Conservation (phyloP, 2,113 vertebrate species). For the Proteles cristata region DNA sequence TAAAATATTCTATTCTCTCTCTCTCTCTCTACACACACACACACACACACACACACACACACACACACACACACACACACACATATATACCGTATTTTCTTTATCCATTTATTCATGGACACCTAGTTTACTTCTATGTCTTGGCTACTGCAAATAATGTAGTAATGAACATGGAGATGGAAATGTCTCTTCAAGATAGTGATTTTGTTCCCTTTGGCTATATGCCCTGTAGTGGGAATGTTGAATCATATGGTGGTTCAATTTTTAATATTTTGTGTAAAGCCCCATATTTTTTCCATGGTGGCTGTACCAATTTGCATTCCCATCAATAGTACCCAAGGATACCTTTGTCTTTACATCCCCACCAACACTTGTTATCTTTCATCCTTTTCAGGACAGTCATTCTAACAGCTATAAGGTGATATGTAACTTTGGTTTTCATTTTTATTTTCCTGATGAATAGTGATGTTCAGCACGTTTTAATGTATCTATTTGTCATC, state of each 20-base stretch:
- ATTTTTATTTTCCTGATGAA: not conserved
- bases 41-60: not conserved
- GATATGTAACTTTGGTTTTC: not conserved
- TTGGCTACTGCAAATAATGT: not conserved
- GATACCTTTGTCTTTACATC: not conserved
- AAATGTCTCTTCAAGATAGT: not conserved
- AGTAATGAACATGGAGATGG: not conserved
- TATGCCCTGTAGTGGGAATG: not conserved
- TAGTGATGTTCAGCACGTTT: not conserved
- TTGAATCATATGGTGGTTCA: not conserved
- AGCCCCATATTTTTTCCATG: not conserved
- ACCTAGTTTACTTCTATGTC: not conserved
- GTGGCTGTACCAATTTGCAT: not conserved
- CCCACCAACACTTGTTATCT: not conserved
- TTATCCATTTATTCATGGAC: not conserved
- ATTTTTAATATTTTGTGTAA: not conserved
- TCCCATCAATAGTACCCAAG: not conserved
- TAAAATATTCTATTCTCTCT: not conserved
- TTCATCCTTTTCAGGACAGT: not conserved
- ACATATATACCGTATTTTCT: not conserved
- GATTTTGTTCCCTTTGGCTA: not conserved
- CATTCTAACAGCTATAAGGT: not conserved
- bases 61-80: not conserved
- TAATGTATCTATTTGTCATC: no score
- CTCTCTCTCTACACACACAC: not conserved